phyloP scores from a whole-genome alignment of 2,888 invertebrate genomes.

The Prenolepis imparis region DNA sequence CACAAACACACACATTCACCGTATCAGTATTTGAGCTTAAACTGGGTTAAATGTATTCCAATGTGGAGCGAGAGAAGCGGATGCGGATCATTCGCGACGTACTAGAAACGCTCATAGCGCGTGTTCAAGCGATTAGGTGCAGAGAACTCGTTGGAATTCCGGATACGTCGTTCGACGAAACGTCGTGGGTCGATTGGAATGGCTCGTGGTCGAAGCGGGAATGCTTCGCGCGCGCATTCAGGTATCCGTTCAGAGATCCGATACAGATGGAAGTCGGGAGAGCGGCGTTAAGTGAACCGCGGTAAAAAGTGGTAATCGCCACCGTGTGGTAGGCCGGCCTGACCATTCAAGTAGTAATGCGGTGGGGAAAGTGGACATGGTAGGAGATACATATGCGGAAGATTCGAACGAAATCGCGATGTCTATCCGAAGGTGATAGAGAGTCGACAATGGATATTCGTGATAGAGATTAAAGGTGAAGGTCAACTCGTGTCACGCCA shows the following conservation, averaged over 20 bases:
- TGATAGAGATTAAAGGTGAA: constrained; percentile 58
- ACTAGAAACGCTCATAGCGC: constrained; percentile 17
- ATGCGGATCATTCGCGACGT: constrained; percentile 16
- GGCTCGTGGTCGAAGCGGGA: constrained; percentile 40
- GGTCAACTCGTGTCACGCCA: constrained; percentile 15
- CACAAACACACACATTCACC: not conserved
- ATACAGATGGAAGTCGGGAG: constrained; percentile 76
- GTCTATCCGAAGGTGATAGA: constrained; percentile 52
- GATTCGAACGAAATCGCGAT: constrained; percentile 63
- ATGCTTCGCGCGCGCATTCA: constrained; percentile 60
- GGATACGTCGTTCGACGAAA: constrained; percentile 33
- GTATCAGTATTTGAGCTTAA: not conserved
- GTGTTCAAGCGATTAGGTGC: constrained; percentile 22
- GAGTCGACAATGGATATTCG: constrained; percentile 51
- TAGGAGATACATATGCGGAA: constrained; percentile 46
- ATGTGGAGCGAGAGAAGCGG: constrained; percentile 7
- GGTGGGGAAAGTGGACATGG: constrained; percentile 45
- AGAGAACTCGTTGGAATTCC: constrained; percentile 47
- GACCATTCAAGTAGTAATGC: constrained; percentile 44
- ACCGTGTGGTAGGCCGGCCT: constrained; percentile 68
- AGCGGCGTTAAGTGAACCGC: constrained; percentile 66
- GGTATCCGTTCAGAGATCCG: constrained; percentile 78
- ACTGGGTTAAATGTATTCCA: constrained; percentile 22
- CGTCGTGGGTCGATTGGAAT: constrained; percentile 53
- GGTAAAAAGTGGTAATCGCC: constrained; percentile 68